Base-by-base conservation (phyloP, 2,797 vertebrate species). In the Danionella dracula region DNA sequence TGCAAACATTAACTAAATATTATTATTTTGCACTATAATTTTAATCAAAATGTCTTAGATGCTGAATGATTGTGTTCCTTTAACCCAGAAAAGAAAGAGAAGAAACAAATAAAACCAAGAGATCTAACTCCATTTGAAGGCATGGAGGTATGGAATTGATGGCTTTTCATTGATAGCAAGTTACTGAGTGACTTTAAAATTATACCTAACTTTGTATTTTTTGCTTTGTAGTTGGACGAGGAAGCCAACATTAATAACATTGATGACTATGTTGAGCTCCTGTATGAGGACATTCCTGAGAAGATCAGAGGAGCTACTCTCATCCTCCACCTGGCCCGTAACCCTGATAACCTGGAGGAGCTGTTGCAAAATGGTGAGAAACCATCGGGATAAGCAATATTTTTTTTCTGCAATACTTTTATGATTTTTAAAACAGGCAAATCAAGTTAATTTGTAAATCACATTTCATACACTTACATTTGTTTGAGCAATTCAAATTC, bases 321-420 rank as follows among this genome's bases (percentile, higher is more conserved):
- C 64, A 93, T 97, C 78, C 81, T 96, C 41, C 93, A 95, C 51
- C 87, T 98, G 75, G 93, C 94, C 46, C 88, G 88, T 46, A 96
- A 96, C 78, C 90, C 93, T 0, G 92, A 96, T 82, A 96, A 97
- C 80, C 83, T 98, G 84, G 90, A 94, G 83, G 94, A 97, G 69
- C 87, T 98, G 55, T 84, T 93, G 7, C 77, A 93, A 59, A 96
- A 96, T 34, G 92, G 95, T 96, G 27, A 3, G 17, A 40, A 8
- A 27, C 1, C 7, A 13, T 16, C 5, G 11, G 27, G 45, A 16
- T 8, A 42, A 7, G n/a, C n/a, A 8, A 42, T 19, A 17, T 42
- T 15, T 16, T 8, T 16, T 2, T 5, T 64, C 48, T 56, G n/a
- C n/a, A n/a, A n/a, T n/a, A n/a, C n/a, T n/a, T n/a, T n/a, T n/a